Evolutionary conservation across 2,888 invertebrate genomes (phyloP).

Genomic region (Clistopyga incitator): DNA sequence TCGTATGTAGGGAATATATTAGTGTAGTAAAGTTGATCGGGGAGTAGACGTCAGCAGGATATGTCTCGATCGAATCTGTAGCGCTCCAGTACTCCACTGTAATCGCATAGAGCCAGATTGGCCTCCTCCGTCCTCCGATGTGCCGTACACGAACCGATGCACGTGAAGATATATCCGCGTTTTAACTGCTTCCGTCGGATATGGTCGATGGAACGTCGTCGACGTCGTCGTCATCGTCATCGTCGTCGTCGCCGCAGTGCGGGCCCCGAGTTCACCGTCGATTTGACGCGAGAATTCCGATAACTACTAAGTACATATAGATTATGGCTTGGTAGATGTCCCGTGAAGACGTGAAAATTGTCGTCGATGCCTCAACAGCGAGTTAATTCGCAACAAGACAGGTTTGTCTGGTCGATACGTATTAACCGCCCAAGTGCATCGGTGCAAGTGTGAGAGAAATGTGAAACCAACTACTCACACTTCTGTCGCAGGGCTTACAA

Average conservation of each 20-base stretch:
- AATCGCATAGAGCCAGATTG: constrained; percentile 48
- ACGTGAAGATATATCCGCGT: constrained; percentile 42
- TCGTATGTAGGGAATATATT: not conserved
- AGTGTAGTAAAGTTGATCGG: constrained; percentile 26
- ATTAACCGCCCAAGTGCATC: not conserved
- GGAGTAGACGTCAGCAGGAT: constrained; percentile 46
- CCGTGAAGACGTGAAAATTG: constrained; percentile 28
- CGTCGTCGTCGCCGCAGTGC: constrained; percentile 12
- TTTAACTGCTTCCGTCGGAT: constrained; percentile 37
- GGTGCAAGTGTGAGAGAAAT: not conserved
- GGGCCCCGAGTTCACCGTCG: constrained; percentile 9
- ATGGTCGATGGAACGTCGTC: constrained; percentile 14
- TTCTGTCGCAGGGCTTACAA: no score
- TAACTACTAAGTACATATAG: constrained; percentile 18
- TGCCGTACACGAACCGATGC: not conserved
- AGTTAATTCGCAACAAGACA: constrained; percentile 1
- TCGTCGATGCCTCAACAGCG: constrained; percentile 8
- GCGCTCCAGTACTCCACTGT: constrained; percentile 46
- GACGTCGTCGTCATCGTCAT: not conserved
- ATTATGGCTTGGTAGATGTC: not conserved
- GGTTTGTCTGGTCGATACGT: not conserved
- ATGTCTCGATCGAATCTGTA: constrained; percentile 56
- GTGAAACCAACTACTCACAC: not conserved
- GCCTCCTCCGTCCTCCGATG: constrained; percentile 20
- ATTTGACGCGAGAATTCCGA: constrained; percentile 36